phyloP scores from a whole-genome alignment of 2,113 vertebrate genomes.

The Struthio camelus region DNA sequence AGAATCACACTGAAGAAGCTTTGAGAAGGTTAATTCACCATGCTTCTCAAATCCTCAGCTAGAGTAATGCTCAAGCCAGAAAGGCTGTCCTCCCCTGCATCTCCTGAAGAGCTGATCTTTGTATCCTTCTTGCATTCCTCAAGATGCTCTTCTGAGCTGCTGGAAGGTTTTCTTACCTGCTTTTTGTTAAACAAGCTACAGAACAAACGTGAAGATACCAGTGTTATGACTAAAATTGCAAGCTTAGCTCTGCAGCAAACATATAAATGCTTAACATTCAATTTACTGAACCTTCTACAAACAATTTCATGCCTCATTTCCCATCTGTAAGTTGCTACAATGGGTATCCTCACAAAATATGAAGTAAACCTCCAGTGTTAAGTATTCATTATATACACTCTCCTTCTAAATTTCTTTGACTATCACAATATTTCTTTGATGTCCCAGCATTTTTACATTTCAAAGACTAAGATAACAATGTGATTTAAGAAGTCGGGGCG shows the following conservation, averaged over 20 bases:
- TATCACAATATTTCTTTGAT: conserved; percentile 78
- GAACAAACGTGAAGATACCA: conserved; percentile 18
- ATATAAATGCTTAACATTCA: conserved; percentile 59
- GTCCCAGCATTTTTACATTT: conserved; percentile 76
- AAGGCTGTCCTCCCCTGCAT: not conserved
- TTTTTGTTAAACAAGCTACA: conserved; percentile 8
- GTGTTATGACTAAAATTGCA: conserved; percentile 6
- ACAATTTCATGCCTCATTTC: conserved; percentile 78
- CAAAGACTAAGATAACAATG: conserved; percentile 79
- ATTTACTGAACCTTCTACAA: conserved; percentile 64
- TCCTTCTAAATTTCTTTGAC: conserved; percentile 71
- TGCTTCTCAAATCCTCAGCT: not conserved
- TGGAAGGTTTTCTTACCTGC: not conserved
- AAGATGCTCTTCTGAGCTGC: not conserved
- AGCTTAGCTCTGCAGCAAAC: conserved; percentile 30
- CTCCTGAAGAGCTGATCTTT: not conserved
- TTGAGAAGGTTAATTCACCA: not conserved
- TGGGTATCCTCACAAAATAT: conserved; percentile 32
- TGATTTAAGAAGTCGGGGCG: conserved; percentile 73
- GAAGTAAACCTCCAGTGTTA: conserved; percentile 59
- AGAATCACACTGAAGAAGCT: not conserved
- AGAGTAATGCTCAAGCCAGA: not conserved
- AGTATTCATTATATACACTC: conserved; percentile 69
- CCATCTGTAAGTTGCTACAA: conserved; percentile 61
- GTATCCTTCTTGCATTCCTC: not conserved